These are phyloP conservation scores for fruit fly (Drosophila melanogaster) DNA, from an alignment of 1,140 invertebrate genomes.

Conservation along the genomic window Release_6_plus_ISO1_MT NT_033777.3:6439001-6439500, in stretches of 20 bases:
- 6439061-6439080: conserved; percentile 13
- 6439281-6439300: too few species aligned
- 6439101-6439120: conserved; percentile 1
- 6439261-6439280: too few species aligned
- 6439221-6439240: too few species aligned
- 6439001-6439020: conserved; percentile 76
- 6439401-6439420: too few species aligned
- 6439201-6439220: not conserved
- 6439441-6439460: too few species aligned
- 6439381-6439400: too few species aligned
- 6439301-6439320: too few species aligned
- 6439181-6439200: not conserved
- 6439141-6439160: conserved; percentile 14
- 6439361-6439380: too few species aligned
- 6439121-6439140: conserved; percentile 12
- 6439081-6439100: conserved; percentile 15
- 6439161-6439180: not conserved
- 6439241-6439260: not conserved
- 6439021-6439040: not conserved
- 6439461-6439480: too few species aligned
- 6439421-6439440: too few species aligned
- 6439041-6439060: conserved; percentile 20
- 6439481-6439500: not conserved
- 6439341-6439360: too few species aligned
- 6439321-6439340: too few species aligned